These are phyloP conservation scores for Papilio glaucus DNA, from an alignment of 1,140 invertebrate species.

Conservation along the genomic window DNA sequence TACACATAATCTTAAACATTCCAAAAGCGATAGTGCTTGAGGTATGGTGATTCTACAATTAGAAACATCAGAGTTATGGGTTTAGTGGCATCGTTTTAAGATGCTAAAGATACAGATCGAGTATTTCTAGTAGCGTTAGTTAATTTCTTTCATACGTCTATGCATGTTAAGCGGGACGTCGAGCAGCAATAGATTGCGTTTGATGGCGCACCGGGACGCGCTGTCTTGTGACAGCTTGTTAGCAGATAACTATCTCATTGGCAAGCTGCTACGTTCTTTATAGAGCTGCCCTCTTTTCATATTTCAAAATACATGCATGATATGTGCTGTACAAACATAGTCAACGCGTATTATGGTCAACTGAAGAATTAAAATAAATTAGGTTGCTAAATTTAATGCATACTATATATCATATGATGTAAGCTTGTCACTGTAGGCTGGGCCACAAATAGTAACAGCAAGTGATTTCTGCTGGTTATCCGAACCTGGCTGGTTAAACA, in stretches of 20 bases:
- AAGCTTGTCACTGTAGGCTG: too few relatives aligned
- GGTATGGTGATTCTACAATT: slow-evolving; percentile 5
- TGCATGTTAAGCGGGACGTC: slow-evolving; percentile 59
- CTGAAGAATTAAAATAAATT: too few relatives aligned
- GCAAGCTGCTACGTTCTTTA: slow-evolving; percentile 68
- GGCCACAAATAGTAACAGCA: too few relatives aligned
- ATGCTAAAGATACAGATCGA: slow-evolving; percentile 37
- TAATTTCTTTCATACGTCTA: slow-evolving; percentile 44
- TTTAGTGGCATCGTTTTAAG: slow-evolving; percentile 24
- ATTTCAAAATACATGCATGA: slow-evolving; percentile 65
- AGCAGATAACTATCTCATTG: slow-evolving; percentile 68
- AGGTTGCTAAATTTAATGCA: too few relatives aligned
- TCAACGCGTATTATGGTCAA: too few relatives aligned
- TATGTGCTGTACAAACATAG: slow-evolving; percentile 38
- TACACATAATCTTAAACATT: not conserved
- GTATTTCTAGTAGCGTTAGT: slow-evolving; percentile 38
- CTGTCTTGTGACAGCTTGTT: slow-evolving; percentile 68
- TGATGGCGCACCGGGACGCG: slow-evolving; percentile 55
- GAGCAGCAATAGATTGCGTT: slow-evolving; percentile 59
- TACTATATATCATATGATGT: too few relatives aligned
- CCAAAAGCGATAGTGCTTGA: not conserved
- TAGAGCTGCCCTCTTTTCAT: slow-evolving; percentile 65
- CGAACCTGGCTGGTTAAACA: too few relatives aligned
- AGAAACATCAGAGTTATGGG: slow-evolving; percentile 1
- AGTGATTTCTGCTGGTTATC: too few relatives aligned